A percentile compares a stretch with the other conserved stretches of the same genome.
Evolutionary conservation across 1,140 invertebrate species (phyloP).

Genomic region (Antheraea pernyi): DNA sequence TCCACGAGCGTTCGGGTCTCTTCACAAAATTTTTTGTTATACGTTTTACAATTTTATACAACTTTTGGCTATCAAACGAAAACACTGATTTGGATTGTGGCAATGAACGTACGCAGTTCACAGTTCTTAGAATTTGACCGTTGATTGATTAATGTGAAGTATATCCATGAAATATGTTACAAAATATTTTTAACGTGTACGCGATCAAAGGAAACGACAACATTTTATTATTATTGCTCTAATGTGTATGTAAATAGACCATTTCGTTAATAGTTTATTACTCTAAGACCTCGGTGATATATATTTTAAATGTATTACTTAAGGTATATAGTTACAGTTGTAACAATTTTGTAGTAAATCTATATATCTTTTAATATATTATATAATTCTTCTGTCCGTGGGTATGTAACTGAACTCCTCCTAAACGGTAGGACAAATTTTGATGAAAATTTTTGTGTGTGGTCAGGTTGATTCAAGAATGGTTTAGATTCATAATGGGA

Average conservation of each 20-base stretch:
- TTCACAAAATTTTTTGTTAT: no score
- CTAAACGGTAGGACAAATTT: no score
- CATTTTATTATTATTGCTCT: slow-evolving; percentile 32
- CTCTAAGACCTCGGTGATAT: not conserved
- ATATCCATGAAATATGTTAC: slow-evolving; percentile 8
- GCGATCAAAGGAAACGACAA: slow-evolving; percentile 37
- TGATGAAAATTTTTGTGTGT: no score
- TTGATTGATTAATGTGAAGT: slow-evolving; percentile 1
- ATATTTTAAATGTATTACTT: not conserved
- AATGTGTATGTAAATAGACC: slow-evolving; percentile 30
- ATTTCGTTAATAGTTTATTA: slow-evolving; percentile 36
- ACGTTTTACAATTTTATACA: no score
- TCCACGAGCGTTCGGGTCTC: no score
- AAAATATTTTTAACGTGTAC: slow-evolving; percentile 14
- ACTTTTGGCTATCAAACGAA: no score
- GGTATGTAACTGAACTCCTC: no score
- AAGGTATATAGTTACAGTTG: not conserved
- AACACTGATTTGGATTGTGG: not conserved
- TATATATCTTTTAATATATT: no score
- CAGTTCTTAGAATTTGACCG: not conserved
- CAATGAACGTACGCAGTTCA: not conserved
- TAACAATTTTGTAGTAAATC: no score
- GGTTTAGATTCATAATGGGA: no score
- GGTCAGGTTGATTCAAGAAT: no score
- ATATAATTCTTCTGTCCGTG: no score